Percentiles rank a stretch among this genome's conserved stretches.
These are phyloP conservation scores for Pachyseris speciosa DNA, from an alignment of 64 coral and sea anemone species.

Conservation along the genomic window DNA sequence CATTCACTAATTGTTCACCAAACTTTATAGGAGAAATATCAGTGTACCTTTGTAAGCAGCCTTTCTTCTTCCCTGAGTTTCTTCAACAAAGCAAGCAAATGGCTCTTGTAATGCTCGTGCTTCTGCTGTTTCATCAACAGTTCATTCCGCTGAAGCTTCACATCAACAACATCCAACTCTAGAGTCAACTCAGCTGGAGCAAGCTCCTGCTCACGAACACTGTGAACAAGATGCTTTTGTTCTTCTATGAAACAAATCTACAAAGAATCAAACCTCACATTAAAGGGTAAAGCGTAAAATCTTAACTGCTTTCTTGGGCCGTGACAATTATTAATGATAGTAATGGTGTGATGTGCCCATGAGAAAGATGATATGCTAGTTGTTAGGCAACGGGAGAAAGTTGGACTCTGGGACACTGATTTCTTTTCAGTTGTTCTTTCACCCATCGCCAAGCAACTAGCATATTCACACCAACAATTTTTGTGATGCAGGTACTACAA, in stretches of 20 bases:
- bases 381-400: too few relatives aligned
- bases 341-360: too few relatives aligned
- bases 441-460: too few relatives aligned
- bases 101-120: conserved; percentile 56
- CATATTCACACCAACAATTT: too few relatives aligned
- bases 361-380: too few relatives aligned
- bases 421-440: too few relatives aligned
- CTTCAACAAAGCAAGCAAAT: conserved; percentile 48
- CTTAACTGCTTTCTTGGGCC: too few relatives aligned
- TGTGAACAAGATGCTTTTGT: conserved; percentile 69
- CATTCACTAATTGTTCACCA: too few relatives aligned
- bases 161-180: conserved; percentile 60
- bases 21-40: neutral
- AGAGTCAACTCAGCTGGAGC: neutral
- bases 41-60: neutral
- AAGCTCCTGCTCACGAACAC: conserved; percentile 53
- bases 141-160: conserved; percentile 78
- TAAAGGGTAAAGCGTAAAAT: too few relatives aligned
- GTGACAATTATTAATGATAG: too few relatives aligned
- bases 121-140: conserved; percentile 76
- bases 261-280: neutral
- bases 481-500: too few relatives aligned
- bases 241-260: conserved; percentile 74
- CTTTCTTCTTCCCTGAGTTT: conserved; percentile 46
- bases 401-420: too few relatives aligned